Base-by-base conservation (phyloP, 2,888 invertebrate species). In the Pheosia gnoma region DNA sequence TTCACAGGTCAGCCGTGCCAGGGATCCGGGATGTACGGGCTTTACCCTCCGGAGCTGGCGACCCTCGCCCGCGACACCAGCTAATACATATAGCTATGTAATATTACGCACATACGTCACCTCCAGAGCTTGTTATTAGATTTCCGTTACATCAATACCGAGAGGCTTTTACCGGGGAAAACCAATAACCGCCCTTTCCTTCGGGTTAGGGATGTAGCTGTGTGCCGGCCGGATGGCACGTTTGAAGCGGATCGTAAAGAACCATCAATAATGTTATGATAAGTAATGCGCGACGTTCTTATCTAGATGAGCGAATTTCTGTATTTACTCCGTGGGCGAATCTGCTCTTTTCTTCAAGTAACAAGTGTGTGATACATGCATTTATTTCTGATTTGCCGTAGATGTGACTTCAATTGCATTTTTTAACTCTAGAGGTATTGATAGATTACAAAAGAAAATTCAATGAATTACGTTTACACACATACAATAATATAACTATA, bases 141-240 rank as follows among this genome's bases (percentile, higher is more conserved):
- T 87, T 86, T 79, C 75, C 79, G 72, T 67, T 71, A 79, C 79
- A 79, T 81, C 77, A 80, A 79, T 78, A 75, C 65, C 66, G 74
- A 68, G 71, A 78, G 69, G 82, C 82, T 83, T 83, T 79, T 74
- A 77, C 75, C 72, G 71, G 67, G 68, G 73, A 80, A 85, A 85
- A 82, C 84, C 82, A 85, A 86, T 86, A 86, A 83, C 67, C 73
- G 71, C 72, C 73, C 79, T 78, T 74, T 72, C 66, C 65, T 60
- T 60, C 36, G 69, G 68, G 63, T 61, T 65, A 73, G 70, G 68
- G 67, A 57, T 64, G 70, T 64, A 61, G 69, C 67, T 63, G 63
- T 61, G 62, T 61, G 62, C 63, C 58, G 59, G 57, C 58, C 60
- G 45, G 25, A 37, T 52, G 53, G 60, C 62, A 68, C 55, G 52